phyloP scores from a whole-genome alignment of 2,888 invertebrate species.

The Chorisops tibialis region DNA sequence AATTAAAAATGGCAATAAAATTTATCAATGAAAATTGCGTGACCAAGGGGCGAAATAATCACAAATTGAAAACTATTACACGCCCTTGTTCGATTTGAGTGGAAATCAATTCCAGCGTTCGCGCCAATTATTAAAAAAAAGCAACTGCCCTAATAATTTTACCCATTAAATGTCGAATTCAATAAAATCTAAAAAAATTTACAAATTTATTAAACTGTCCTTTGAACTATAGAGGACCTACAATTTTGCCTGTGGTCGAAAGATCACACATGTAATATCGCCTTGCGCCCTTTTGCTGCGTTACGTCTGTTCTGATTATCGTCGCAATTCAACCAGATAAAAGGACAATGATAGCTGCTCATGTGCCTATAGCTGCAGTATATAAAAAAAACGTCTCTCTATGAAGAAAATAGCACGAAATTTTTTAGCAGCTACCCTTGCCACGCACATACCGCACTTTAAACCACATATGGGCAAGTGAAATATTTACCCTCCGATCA shows the following conservation, averaged over 20 bases:
- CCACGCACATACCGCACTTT: not conserved
- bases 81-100: constrained; percentile 19
- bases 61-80: constrained; percentile 27
- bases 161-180: no score
- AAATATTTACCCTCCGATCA: constrained; percentile 28
- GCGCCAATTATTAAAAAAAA: no score
- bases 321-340: not conserved
- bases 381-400: constrained; percentile 14
- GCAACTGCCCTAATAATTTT: no score
- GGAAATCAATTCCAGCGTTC: not conserved
- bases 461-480: constrained; percentile 26
- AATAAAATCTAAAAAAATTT: not conserved
- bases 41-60: constrained; percentile 2
- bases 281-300: no score
- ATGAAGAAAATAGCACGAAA: not conserved
- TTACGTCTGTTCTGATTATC: not conserved
- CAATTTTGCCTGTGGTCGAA: constrained; percentile 6
- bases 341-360: constrained; percentile 1
- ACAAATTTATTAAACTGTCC: not conserved
- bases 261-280: constrained; percentile 9
- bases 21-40: constrained; percentile 11
- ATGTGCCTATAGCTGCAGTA: constrained; percentile 20
- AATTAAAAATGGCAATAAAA: constrained; percentile 9
- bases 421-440: constrained; percentile 9
- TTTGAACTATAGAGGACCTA: not conserved